A percentile compares a stretch with the other conserved stretches of the same genome.
phyloP scores from a whole-genome alignment of 1,140 invertebrate genomes.

The Drosophila watanabei region DNA sequence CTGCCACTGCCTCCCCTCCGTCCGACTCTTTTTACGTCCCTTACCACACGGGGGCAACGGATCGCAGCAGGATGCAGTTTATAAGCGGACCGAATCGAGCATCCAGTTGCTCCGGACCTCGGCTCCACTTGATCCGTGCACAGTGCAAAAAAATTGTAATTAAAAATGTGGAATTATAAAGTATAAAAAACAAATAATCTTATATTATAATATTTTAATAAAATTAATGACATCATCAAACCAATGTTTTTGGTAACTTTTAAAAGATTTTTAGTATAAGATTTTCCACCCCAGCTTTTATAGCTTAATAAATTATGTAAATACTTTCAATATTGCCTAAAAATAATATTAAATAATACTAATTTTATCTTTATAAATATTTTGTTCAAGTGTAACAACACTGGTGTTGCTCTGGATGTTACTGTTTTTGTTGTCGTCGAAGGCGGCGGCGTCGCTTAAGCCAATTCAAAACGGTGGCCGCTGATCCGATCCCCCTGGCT shows the following conservation, averaged over 20 bases:
- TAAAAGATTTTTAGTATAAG: neutral
- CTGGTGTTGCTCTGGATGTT: conserved; percentile 27
- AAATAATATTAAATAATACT: neutral
- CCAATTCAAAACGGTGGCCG: conserved; percentile 82
- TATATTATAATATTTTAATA: too few species aligned
- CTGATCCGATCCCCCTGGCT: conserved; percentile 49
- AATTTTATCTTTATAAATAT: too few species aligned
- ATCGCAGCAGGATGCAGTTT: conserved; percentile 82
- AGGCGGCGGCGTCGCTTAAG: conserved; percentile 72
- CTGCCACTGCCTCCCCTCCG: neutral
- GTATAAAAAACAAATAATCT: neutral
- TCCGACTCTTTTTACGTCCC: neutral
- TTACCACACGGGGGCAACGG: conserved; percentile 40
- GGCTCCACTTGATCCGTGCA: conserved; percentile 30
- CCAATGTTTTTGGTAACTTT: neutral
- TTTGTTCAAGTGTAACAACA: neutral
- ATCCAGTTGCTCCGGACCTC: conserved; percentile 40
- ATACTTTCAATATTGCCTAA: neutral
- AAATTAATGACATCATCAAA: neutral
- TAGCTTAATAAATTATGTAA: neutral
- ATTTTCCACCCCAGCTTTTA: too few species aligned
- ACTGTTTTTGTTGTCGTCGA: conserved; percentile 24
- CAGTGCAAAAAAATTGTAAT: neutral
- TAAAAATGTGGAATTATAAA: neutral
- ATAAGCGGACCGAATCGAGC: conserved; percentile 79